These are phyloP conservation scores for Tiliqua scincoides DNA, from an alignment of 2,113 vertebrate genomes.

Conservation along the genomic window DNA sequence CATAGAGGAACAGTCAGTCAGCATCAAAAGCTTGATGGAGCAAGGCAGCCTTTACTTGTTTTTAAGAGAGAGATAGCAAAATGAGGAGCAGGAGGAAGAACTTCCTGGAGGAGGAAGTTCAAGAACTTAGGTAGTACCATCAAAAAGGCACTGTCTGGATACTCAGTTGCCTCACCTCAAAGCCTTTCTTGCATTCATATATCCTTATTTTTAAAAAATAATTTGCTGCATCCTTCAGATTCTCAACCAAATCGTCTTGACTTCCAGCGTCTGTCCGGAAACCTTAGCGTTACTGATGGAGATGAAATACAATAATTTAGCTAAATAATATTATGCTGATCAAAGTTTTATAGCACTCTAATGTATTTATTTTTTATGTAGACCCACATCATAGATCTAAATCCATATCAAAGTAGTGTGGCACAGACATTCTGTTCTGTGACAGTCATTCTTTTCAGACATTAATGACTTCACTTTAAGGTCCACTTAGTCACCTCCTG, in stretches of 20 bases:
- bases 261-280: background rate
- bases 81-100: too few species aligned
- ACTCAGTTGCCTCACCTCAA: background rate
- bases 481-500: background rate
- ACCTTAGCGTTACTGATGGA: background rate
- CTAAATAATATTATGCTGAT: background rate
- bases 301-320: too few species aligned
- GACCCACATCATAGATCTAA: too few species aligned
- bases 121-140: too few species aligned
- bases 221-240: background rate
- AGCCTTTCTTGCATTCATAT: background rate
- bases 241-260: background rate
- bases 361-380: background rate
- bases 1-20: too few species aligned
- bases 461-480: constrained; percentile 1
- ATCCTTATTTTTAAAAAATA: background rate
- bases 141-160: too few species aligned
- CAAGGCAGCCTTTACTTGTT: too few species aligned
- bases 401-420: background rate
- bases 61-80: too few species aligned
- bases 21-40: too few species aligned
- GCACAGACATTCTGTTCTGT: background rate
- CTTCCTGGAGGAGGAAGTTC: too few species aligned
- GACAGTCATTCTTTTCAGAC: background rate
- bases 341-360: background rate